Evolutionary conservation across 2,797 vertebrate species (phyloP), one percentile per base, ranked within the genome.

Genomic region (Danionella dracula): DNA sequence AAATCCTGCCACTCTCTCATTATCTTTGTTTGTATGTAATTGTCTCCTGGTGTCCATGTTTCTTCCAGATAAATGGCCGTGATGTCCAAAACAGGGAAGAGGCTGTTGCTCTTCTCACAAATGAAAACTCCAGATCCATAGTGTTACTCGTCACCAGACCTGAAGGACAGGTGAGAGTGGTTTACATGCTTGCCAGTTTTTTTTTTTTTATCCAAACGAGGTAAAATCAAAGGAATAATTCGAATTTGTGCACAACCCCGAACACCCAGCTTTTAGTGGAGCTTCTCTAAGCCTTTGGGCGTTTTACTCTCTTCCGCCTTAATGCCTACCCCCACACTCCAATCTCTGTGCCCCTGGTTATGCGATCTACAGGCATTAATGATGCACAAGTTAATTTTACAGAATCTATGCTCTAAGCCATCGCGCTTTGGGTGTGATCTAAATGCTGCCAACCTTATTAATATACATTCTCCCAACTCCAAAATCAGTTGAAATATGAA

Each of bases 11-110:
- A 46, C 48, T 56, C 16, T 38, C 8, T 55, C 44, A 42, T 67
- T 67, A 31, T 57, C 16, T 72, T 31, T 51, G 34, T 55, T 44
- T 68, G 17, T 53, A 4, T 40, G 17, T 67, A 49, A 66, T 29
- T 57, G 59, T 68, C 44, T 86, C 79, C 84, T 76, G 81, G 80
- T 83, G 85, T 79, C 77, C 77, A 75, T 80, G 84, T 84, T 55
- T 31, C 51, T 45, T 65, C 41, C 74, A 98, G 96, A 97, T 98
- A 89, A 98, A 98, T 84, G 94, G 96, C 66, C 90, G 90, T 78
- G 93, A 96, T 77, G 90, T 98, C 78, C 93, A 93, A 79, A 92
- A 97, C 76, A 86, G 88, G 70, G 91, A 95, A 80, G 93, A 92
- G 61, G 95, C 96, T 0, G 93, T 98, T 72, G 92, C 92, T 1